Base-by-base conservation (phyloP, 1,140 invertebrate genomes). In the Patella vulgata region DNA sequence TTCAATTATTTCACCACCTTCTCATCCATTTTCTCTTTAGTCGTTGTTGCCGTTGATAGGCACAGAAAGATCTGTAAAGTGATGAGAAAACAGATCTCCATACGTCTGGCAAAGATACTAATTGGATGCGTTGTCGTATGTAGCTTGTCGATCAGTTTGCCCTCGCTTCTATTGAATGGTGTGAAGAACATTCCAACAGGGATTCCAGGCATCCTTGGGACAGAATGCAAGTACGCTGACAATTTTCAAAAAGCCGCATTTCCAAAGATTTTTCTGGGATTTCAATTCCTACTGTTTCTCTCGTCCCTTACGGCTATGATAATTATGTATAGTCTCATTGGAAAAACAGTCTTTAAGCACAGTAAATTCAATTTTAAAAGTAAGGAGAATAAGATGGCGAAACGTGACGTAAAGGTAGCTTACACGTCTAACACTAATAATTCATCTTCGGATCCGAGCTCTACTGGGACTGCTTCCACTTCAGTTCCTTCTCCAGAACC, bases 51-150 rank as follows among this genome's bases (percentile, higher is more conserved):
- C 8, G 46, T 64, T 11, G 70, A 74, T 50, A 33, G 67, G 31
- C 58, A 66, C 48, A 53, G 48, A 36, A 57, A 70, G 39, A 66
- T 74, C 25, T 69, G 73, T 48, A 63, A 60, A 46, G 63, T 66
- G 4, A 39, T 64, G 40, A 17, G 28, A 4, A 50, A 25, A 39
- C 57, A 59, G 19, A 14, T 36, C 28, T 21, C 51, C 1, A 8
- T 48, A 23, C 12, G 44, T 6, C 12, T 44, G 19, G 47, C 55
- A 9, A 58, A 56, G 4, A 5, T 28, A 0, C 14, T 1, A 3
- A 27, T 44, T 12, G 23, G 8, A 9, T 2, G 50, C 36, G 28
- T 21, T 28, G 27, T 25, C 11, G 36, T 14, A 1, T 19, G 40
- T 28, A 42, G 47, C 1, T 9, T 63, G 6, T 14, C 40, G 25